A percentile compares a stretch with the other conserved stretches of the same genome.
These are phyloP conservation scores for Eulemur macaco DNA, from an alignment of 2,113 vertebrate species.

Conservation along the genomic window DNA sequence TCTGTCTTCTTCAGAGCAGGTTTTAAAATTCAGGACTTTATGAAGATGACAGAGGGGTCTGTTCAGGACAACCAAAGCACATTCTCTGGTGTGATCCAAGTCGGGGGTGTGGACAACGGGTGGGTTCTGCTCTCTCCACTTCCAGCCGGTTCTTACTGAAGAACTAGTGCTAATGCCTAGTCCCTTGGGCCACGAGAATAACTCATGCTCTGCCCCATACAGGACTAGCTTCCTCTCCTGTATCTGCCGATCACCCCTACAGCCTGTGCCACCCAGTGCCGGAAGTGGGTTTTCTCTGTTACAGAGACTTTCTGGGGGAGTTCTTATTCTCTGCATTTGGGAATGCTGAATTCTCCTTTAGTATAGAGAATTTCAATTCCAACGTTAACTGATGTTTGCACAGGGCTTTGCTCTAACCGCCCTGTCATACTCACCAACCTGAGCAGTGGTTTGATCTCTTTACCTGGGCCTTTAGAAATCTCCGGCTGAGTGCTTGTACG, in stretches of 20 bases:
- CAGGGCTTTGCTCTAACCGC: background rate
- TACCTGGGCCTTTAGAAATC: background rate
- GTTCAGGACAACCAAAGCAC: background rate
- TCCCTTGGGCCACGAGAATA: rapidly evolving
- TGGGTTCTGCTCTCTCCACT: background rate
- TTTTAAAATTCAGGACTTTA: constrained; percentile 31
- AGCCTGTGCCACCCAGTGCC: background rate
- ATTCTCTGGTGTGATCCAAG: background rate
- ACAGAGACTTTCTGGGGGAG: background rate
- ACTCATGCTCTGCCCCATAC: background rate
- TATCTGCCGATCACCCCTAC: background rate
- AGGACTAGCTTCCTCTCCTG: background rate
- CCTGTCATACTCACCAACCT: background rate
- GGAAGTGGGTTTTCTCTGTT: background rate
- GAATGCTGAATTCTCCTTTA: background rate
- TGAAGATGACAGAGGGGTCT: background rate
- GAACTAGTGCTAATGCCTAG: background rate
- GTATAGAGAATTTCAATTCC: background rate
- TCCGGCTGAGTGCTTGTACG: background rate
- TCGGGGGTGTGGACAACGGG: background rate
- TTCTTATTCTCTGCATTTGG: background rate
- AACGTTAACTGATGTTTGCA: background rate
- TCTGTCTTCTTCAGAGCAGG: background rate
- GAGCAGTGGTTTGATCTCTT: background rate
- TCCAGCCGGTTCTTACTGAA: background rate